These are phyloP conservation scores for Molothrus ater DNA, from an alignment of 2,797 vertebrate genomes.

Conservation along the genomic window DNA sequence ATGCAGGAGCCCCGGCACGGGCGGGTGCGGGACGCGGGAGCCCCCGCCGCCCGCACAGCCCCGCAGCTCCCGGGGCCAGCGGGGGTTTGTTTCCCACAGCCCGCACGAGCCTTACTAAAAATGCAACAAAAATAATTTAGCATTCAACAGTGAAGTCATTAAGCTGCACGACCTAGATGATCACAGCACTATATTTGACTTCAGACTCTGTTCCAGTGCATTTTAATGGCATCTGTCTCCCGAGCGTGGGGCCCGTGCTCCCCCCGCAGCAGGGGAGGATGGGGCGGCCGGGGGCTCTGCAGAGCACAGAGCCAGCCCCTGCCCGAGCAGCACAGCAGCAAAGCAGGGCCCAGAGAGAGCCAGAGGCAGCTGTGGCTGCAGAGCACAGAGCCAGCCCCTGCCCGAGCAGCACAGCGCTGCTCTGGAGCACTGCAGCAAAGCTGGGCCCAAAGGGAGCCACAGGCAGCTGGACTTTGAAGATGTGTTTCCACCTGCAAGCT, in stretches of 20 bases:
- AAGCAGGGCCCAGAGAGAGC: no score
- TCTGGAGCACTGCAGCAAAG: no score
- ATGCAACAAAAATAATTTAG: not conserved
- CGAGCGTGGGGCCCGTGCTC: not conserved
- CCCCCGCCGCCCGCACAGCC: fast-evolving
- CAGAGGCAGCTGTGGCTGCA: no score
- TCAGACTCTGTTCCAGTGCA: not conserved
- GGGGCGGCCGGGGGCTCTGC: not conserved
- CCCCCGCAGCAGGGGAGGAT: not conserved
- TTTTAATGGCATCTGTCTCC: not conserved
- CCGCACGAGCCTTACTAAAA: not conserved
- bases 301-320: not conserved
- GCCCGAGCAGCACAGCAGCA: no score
- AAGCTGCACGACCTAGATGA: not conserved
- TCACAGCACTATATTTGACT: not conserved
- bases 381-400: no score
- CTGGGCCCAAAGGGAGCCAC: not conserved
- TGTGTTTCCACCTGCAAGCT: not conserved
- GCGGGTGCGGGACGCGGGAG: fast-evolving
- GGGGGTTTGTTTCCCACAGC: not conserved
- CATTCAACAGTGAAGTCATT: not conserved
- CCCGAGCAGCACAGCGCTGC: no score
- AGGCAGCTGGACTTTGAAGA: not conserved
- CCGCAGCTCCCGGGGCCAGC: not conserved
- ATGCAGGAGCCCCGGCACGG: no score